A percentile compares a stretch with the other conserved stretches of the same genome.
Conservation (phyloP, 2,797 vertebrate genomes). For the Rhincodon typus region DNA sequence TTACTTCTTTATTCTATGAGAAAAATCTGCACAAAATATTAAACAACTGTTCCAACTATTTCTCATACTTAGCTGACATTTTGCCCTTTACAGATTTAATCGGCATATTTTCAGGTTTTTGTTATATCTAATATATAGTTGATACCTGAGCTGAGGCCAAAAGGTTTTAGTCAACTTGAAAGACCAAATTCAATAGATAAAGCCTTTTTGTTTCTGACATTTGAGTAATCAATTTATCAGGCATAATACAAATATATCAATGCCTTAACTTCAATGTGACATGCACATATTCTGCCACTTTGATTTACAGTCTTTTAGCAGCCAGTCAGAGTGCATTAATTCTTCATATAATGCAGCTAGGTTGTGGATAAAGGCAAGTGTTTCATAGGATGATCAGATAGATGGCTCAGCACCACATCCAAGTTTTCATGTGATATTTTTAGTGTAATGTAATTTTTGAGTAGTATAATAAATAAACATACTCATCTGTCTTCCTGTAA, state of each 20-base stretch:
- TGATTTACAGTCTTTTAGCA: slow-evolving; percentile 11
- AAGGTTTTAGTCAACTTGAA: background rate
- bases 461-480: background rate
- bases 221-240: slow-evolving; percentile 30
- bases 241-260: background rate
- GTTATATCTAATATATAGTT: background rate
- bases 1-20: background rate
- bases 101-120: background rate
- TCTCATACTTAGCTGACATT: background rate
- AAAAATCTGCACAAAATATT: background rate
- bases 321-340: slow-evolving; percentile 20
- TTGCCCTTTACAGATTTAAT: background rate
- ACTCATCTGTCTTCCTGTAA: background rate
- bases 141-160: slow-evolving; percentile 1
- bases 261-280: background rate
- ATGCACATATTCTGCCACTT: background rate
- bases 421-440: slow-evolving; percentile 1
- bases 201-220: background rate
- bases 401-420: no score
- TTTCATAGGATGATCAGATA: slow-evolving; percentile 2
- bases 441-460: background rate
- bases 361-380: background rate
- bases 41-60: background rate
- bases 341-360: slow-evolving; percentile 3
- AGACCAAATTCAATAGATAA: slow-evolving; percentile 16